phyloP scores from a whole-genome alignment of 2,888 invertebrate species.

The Caradrina kadenii region DNA sequence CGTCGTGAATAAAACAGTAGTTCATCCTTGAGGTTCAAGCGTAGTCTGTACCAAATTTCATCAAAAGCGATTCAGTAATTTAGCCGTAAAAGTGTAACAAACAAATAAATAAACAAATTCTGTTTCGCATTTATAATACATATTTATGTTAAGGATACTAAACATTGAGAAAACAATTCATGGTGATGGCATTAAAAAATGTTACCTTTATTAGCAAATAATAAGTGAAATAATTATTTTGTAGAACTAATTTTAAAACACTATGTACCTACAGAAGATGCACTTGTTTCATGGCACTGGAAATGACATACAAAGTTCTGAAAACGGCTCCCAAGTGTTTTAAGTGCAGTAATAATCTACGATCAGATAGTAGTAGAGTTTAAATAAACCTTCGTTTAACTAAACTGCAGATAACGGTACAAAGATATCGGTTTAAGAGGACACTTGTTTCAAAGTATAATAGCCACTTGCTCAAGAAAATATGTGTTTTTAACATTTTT shows the following conservation, averaged over 20 bases:
- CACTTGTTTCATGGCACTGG: conserved; percentile 26
- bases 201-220: background rate
- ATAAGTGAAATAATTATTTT: background rate
- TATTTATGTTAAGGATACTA: no score
- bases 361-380: conserved; percentile 53
- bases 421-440: conserved; percentile 46
- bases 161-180: background rate
- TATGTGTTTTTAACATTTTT: conserved; percentile 15
- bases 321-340: conserved; percentile 49
- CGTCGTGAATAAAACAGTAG: no score
- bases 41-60: no score
- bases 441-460: conserved; percentile 56
- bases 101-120: no score
- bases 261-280: conserved; percentile 4
- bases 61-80: no score
- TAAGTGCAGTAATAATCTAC: conserved; percentile 70
- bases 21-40: no score
- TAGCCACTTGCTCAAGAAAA: conserved; percentile 27
- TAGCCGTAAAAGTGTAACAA: no score
- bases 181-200: background rate
- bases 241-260: background rate
- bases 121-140: no score
- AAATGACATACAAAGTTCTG: conserved; percentile 33
- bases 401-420: conserved; percentile 54
- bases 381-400: conserved; percentile 50